phyloP scores from a whole-genome alignment of 2,888 invertebrate genomes.

The Chrysolina americana region DNA sequence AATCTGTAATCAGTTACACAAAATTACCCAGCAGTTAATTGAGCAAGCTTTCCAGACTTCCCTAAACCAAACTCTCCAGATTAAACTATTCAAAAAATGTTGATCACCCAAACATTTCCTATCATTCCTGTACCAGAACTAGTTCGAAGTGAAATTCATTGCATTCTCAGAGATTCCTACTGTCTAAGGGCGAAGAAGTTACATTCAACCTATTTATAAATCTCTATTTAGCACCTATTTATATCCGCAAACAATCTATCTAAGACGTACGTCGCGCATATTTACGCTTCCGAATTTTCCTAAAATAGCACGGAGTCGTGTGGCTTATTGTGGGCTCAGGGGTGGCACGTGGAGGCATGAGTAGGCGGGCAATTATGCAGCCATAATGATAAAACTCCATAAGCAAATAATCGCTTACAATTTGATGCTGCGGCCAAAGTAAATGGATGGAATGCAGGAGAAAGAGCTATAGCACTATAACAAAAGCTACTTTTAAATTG shows the following conservation, averaged over 20 bases:
- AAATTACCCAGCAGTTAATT: too few species aligned
- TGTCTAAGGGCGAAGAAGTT: conserved; percentile 50
- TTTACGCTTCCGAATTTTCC: conserved; percentile 61
- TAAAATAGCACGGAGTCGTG: conserved; percentile 62
- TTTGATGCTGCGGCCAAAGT: too few species aligned
- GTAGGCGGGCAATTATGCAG: background rate
- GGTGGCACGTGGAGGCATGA: conserved; percentile 38
- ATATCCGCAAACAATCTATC: conserved; percentile 55
- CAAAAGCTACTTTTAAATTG: too few species aligned
- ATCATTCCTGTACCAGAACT: conserved; percentile 20
- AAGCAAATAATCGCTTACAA: too few species aligned
- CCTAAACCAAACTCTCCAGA: background rate
- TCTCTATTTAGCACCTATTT: conserved; percentile 60
- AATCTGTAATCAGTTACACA: too few species aligned
- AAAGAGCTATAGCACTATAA: too few species aligned
- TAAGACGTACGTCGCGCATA: conserved; percentile 62
- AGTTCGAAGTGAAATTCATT: conserved; percentile 34
- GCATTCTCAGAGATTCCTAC: conserved; percentile 46
- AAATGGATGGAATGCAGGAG: too few species aligned
- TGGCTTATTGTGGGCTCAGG: conserved; percentile 54
- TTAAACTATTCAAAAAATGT: conserved; percentile 26
- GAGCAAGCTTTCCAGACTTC: conserved; percentile 6
- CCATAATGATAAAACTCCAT: too few species aligned
- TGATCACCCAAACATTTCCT: conserved; percentile 21
- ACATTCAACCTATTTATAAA: conserved; percentile 48